Evolutionary conservation across 2,888 invertebrate genomes (phyloP).

Genomic region (Caenorhabditis imperialis): DNA sequence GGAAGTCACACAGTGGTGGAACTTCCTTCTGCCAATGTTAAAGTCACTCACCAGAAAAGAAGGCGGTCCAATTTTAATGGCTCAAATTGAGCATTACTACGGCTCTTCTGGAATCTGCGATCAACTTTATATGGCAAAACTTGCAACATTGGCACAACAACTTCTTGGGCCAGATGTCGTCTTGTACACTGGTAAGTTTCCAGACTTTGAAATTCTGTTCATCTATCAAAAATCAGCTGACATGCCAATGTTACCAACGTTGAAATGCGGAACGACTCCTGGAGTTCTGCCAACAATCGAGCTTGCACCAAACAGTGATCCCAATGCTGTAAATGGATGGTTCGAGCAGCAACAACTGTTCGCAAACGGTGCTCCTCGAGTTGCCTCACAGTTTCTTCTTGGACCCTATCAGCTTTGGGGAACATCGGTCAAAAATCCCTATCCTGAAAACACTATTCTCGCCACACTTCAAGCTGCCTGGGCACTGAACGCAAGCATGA

Average conservation of each 20-base stretch:
- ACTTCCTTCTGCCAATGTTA: slow-evolving; percentile 25
- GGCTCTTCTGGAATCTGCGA: slow-evolving; percentile 85
- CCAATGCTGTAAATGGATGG: neutral
- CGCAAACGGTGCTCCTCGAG: slow-evolving; percentile 5
- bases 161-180: slow-evolving; percentile 84
- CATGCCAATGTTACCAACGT: neutral
- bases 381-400: slow-evolving; percentile 6
- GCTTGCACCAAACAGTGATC: slow-evolving; percentile 4
- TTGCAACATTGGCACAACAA: slow-evolving; percentile 83
- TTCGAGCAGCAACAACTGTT: slow-evolving; percentile 8
- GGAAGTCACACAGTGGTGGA: slow-evolving; percentile 19
- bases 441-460: no score
- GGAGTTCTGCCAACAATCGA: slow-evolving; percentile 11
- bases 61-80: slow-evolving; percentile 80
- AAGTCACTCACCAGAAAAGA: slow-evolving; percentile 79
- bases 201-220: no score
- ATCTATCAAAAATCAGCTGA: no score
- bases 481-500: slow-evolving; percentile 38
- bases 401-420: slow-evolving; percentile 3
- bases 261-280: slow-evolving; percentile 9
- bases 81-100: slow-evolving; percentile 81
- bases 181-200: slow-evolving; percentile 82
- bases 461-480: slow-evolving; percentile 1
- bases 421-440: neutral
- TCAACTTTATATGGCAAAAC: slow-evolving; percentile 83